Base-by-base conservation (phyloP, 2,888 invertebrate genomes). In the Drosophila kambysellisi region DNA sequence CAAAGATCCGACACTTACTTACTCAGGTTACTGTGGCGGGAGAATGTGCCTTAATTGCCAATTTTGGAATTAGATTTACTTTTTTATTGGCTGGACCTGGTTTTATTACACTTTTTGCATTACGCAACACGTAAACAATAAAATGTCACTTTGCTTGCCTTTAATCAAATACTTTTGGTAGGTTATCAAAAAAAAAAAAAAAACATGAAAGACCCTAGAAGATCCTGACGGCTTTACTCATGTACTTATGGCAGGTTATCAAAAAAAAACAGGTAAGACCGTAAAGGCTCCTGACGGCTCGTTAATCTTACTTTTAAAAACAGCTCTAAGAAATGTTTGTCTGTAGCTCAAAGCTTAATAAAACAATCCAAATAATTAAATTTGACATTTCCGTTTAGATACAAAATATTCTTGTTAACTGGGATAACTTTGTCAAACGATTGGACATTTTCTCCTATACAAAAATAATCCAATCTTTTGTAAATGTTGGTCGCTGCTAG, bases 1-100 rank as follows among this genome's bases (percentile, higher is more conserved):
- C 58, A 60, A 69, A 60, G 41, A 66, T 79, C 59, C 69, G 69
- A 73, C 73, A 76, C 76, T 68, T 72, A 66, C 79, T 76, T 63
- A 63, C 54, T 52, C 63, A 37, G 43, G 64, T 63, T 56, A 76
- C 67, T 69, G 43, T 29, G 56, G 32, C 35, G 50, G 51, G 54
- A 50, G 50, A 61, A 37, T 57, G 50, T 60, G 11, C 15, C 65
- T 69, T 76, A 72, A 76, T 79, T 75, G 79, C 58, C 76, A 62
- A 65, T 75, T 78, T 75, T 53, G 35, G 46, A 51, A 65, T 79
- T 79, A 68, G 64, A 79, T 65, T 75, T 62, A 61, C 46, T 53
- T 30, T 43, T 63, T 74, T 63, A 74, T 78, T 50, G 50, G 56
- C n/a, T 54, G 35, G 57, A 43, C 48, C 43, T 33, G 50, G 32